Percentiles rank a stretch among this genome's conserved stretches.
Evolutionary conservation across 1,140 invertebrate species (phyloP).

Genomic region (Probaryconus sp.): DNA sequence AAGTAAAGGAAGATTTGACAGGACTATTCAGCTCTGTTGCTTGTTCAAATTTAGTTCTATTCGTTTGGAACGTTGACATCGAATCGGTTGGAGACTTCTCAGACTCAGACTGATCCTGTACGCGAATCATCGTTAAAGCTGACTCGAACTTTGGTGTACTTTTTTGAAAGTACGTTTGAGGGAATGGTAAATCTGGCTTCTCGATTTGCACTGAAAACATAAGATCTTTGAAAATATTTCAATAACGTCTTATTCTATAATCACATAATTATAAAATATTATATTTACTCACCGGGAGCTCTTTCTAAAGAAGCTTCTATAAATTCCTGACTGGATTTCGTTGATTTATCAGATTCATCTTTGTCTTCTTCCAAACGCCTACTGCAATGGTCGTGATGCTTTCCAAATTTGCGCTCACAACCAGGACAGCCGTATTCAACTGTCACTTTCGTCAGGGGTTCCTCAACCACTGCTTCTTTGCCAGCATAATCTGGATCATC

Average conservation of each 20-base stretch:
- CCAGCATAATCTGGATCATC: slow-evolving; percentile 62
- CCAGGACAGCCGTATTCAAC: slow-evolving; percentile 67
- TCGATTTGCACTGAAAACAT: slow-evolving; percentile 31
- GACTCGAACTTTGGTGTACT: slow-evolving; percentile 45
- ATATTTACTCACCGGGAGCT: slow-evolving; percentile 29
- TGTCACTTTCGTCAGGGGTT: slow-evolving; percentile 69
- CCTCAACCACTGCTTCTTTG: slow-evolving; percentile 67
- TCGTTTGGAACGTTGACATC: slow-evolving; percentile 58
- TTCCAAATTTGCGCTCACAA: slow-evolving; percentile 64
- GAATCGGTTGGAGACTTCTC: slow-evolving; percentile 29
- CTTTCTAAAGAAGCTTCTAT: slow-evolving; percentile 25
- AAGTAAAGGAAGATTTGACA: slow-evolving; percentile 28
- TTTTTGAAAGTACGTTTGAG: slow-evolving; percentile 47
- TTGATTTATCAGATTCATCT: background rate
- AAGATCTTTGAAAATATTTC: background rate
- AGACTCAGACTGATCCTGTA: slow-evolving; percentile 34
- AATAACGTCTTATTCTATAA: no score
- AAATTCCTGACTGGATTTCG: slow-evolving; percentile 30
- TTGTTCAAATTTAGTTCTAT: slow-evolving; percentile 63
- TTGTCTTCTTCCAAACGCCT: slow-evolving; percentile 28
- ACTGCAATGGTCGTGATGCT: slow-evolving; percentile 59
- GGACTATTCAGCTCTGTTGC: slow-evolving; percentile 25
- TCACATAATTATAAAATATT: no score
- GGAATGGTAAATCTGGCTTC: slow-evolving; percentile 37
- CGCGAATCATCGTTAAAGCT: slow-evolving; percentile 42